Evolutionary conservation across 2,888 invertebrate species (phyloP), one percentile per base, ranked within the genome.

Genomic region (Sussaba pulchella): DNA sequence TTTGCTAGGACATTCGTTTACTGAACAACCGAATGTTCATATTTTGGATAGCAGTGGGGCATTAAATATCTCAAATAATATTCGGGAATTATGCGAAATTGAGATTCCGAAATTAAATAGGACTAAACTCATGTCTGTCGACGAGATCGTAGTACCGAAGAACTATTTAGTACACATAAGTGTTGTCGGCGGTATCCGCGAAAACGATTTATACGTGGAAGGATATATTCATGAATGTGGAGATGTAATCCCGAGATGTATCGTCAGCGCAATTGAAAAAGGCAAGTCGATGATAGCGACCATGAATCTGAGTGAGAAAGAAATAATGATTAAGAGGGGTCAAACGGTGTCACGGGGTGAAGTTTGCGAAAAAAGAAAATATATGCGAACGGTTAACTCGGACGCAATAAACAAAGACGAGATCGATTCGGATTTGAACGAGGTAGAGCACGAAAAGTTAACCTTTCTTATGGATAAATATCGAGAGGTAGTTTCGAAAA

Each of bases 1-100:
- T 9, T 47, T 87, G 47, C 76, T 87, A 26, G 85, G 85, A 4
- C 86, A 87, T 73, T 83, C 84, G n/a, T 87, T 78, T 57, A 85
- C 85, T 5, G 85, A 86, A 43, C 82, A 86, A 47, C 54, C 73
- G 1, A 80, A 83, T 17, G 74, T 86, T 2, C 39, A 77, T 17
- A 83, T 87, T 3, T 52, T 83, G 0, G 84, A 82, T 63, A 83
- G 39, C n/a, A 54, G 8, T 12, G 79, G 79, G 5, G 71, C 69
- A 12, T 50, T 86, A 14, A 67, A 57, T 19, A 78, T 84, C 5
- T n/a, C 80, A 31, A 45, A 45, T 19, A 67, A 64, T 41, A 61
- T 81, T 43, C 52, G 19, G 12, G 72, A 81, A 54, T 17, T 83
- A 10, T 54, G 69, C 21, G 17, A 72, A 5, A 67, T 43, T n/a